Evolutionary conservation across 1,140 invertebrate species (phyloP), one percentile per base, ranked within the genome.

Genomic region (Camponotus floridanus): DNA sequence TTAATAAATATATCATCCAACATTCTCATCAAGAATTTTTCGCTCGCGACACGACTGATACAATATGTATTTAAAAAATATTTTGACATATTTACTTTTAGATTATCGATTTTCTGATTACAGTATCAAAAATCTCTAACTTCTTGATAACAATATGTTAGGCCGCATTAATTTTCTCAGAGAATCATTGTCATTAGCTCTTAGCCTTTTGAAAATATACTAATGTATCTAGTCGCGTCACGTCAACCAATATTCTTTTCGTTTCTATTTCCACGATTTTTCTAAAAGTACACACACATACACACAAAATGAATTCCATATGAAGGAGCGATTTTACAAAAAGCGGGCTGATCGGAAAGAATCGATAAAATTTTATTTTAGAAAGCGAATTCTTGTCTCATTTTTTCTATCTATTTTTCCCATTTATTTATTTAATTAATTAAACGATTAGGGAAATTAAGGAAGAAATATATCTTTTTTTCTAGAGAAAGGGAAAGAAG

Each of bases 201-300:
- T 31, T 78, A 61, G n/a, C 15, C 5, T 33, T 65, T 33, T 65
- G n/a, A 31, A 33, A 68, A 64, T 64, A 64, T 26, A 31, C 36
- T 55, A 65, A 64, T 45, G n/a, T 86, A 15, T 81, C 51, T 21
- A 62, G 26, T 70, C 65, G 15, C 15, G 15, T 79, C 36, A 55
- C 13, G 11, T 79, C 39, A 13, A 45, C 7, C 26, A 8, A 6
- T 45, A 61, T 13, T 4, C 0, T 2, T 83, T 71, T 61, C 21
- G 4, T 61, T 83, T 13, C 1, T 3, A 15, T 48, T 74, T 74
- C 45, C 36, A 1, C 36, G 2, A 73, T 61, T 83, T 74, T 83
- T 73, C 31, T 83, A 73, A 11, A 9, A 13, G 61, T 33, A 74
- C n/a, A 59, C 51, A 39, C 15, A 36, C 51, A 59, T n/a, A 81